Evolutionary conservation across 1,140 invertebrate genomes (phyloP).

Genomic region (Drosophila ohnishii): DNA sequence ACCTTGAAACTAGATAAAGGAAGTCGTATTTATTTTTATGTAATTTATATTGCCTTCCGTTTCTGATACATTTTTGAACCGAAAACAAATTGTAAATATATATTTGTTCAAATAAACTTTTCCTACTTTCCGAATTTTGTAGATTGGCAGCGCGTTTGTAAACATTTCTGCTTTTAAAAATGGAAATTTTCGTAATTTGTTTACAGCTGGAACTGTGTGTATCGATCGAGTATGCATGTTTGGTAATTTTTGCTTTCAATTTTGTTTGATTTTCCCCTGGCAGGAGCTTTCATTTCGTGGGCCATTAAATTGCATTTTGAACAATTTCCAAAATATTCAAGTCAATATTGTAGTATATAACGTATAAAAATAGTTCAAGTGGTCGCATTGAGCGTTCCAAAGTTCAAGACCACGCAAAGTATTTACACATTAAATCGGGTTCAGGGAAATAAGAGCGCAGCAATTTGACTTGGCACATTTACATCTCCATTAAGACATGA

Average conservation of each 20-base stretch:
- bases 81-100: conserved; percentile 19
- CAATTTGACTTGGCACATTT: conserved; percentile 23
- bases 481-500: conserved; percentile 1
- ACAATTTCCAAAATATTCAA: conserved; percentile 34
- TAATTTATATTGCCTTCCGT: conserved; percentile 17
- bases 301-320: conserved; percentile 41
- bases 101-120: conserved; percentile 28
- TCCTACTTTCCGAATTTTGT: conserved; percentile 5
- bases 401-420: conserved; percentile 39
- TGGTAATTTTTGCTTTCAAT: conserved; percentile 49
- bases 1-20: conserved; percentile 4
- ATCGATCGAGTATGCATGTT: conserved; percentile 42
- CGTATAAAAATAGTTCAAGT: conserved; percentile 11
- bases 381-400: conserved; percentile 13
- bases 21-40: conserved; percentile 13
- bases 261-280: conserved; percentile 44
- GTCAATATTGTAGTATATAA: conserved; percentile 1
- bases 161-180: conserved; percentile 45
- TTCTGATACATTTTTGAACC: conserved; percentile 23
- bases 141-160: conserved; percentile 31
- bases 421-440: conserved; percentile 22
- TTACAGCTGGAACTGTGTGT: conserved; percentile 38
- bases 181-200: conserved; percentile 57
- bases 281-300: conserved; percentile 25
- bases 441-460: conserved; percentile 41